These are phyloP conservation scores for Hemithea aestivaria DNA, from an alignment of 2,888 invertebrate species.

Conservation along the genomic window DNA sequence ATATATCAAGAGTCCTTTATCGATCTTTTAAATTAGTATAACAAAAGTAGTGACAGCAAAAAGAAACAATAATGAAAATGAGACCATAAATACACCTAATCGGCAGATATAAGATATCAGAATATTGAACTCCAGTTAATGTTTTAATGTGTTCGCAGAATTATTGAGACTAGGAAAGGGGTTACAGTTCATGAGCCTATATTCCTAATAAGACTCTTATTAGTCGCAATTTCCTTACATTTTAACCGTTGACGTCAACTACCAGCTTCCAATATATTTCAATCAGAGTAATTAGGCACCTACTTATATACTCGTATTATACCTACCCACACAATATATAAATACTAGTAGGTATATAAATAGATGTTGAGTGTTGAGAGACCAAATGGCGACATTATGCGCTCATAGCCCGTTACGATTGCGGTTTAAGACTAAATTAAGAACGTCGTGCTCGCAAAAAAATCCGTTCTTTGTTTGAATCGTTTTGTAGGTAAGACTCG, in stretches of 20 bases:
- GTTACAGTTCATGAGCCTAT: conserved; percentile 25
- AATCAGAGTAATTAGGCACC: conserved; percentile 10
- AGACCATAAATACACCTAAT: no score
- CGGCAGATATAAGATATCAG: no score
- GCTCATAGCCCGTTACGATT: conserved; percentile 31
- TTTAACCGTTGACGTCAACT: conserved; percentile 20
- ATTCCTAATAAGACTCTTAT: conserved; percentile 32
- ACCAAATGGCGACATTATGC: conserved; percentile 31
- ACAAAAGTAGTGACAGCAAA: no score
- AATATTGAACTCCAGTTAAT: conserved; percentile 1
- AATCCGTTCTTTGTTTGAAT: conserved; percentile 37
- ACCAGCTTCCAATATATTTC: conserved; percentile 26
- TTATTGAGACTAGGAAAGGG: conserved; percentile 10
- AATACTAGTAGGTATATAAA: neutral
- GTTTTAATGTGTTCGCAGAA: conserved; percentile 11
- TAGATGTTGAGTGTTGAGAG: conserved; percentile 8
- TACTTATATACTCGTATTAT: no score
- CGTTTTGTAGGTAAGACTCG: conserved; percentile 23
- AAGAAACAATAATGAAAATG: no score
- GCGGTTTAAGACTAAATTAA: conserved; percentile 35
- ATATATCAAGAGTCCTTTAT: no score
- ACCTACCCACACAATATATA: no score
- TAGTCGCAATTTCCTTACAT: conserved; percentile 27
- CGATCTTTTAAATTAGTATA: no score
- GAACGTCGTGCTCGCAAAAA: conserved; percentile 25